phyloP scores from a whole-genome alignment of 2,113 vertebrate genomes.

The Zootoca vivipara region DNA sequence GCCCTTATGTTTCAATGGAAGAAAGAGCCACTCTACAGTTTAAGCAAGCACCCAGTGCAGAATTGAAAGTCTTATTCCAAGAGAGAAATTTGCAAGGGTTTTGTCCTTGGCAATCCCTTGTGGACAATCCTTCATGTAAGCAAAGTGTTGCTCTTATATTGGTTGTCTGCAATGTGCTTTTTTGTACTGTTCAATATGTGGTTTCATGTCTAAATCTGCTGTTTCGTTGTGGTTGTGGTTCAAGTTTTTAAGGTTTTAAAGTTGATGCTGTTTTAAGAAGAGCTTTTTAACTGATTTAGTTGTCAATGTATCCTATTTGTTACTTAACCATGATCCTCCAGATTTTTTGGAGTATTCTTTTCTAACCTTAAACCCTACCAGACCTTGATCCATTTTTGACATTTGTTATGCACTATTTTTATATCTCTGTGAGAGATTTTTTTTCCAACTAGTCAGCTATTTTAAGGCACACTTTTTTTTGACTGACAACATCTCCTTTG shows the following conservation, averaged over 20 bases:
- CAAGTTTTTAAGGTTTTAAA: slow-evolving; percentile 86
- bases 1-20: slow-evolving; percentile 71
- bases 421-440: slow-evolving; percentile 84
- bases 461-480: slow-evolving; percentile 86
- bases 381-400: slow-evolving; percentile 85
- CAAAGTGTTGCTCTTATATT: slow-evolving; percentile 81
- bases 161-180: slow-evolving; percentile 81
- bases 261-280: slow-evolving; percentile 87
- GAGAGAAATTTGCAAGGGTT: slow-evolving; percentile 78
- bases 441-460: slow-evolving; percentile 84
- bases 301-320: slow-evolving; percentile 83
- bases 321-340: slow-evolving; percentile 84
- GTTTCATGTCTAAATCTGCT: slow-evolving; percentile 84
- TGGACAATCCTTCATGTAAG: slow-evolving; percentile 91
- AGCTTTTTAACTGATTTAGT: slow-evolving; percentile 90
- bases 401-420: slow-evolving; percentile 96
- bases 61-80: slow-evolving; percentile 77
- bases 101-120: slow-evolving; percentile 74
- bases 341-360: slow-evolving; percentile 84
- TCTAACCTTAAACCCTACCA: slow-evolving; percentile 83
- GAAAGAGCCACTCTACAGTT: slow-evolving; percentile 71
- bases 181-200: slow-evolving; percentile 90
- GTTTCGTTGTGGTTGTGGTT: slow-evolving; percentile 87
- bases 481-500: slow-evolving; percentile 87
- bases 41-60: slow-evolving; percentile 71